Conservation (phyloP, 2,113 vertebrate genomes). For the Neodon shergylaensis region DNA sequence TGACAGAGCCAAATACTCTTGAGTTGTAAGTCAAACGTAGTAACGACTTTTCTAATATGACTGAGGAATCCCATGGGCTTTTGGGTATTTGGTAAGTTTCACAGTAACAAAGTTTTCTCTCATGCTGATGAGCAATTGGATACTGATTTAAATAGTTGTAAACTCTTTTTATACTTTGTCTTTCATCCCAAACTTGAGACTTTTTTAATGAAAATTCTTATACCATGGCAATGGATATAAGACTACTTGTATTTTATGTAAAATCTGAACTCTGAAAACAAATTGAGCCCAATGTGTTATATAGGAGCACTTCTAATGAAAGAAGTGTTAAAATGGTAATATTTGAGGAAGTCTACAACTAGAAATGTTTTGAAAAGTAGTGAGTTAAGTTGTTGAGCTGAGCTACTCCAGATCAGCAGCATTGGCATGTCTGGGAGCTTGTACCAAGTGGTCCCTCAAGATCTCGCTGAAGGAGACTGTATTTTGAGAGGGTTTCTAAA, state of each 20-base stretch:
- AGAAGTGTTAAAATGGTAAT: conserved; percentile 19
- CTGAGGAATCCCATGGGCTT: background rate
- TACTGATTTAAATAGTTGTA: background rate
- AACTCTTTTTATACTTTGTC: conserved; percentile 45
- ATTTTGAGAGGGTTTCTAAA: background rate
- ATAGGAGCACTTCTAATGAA: background rate
- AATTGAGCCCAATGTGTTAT: background rate
- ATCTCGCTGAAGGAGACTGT: background rate
- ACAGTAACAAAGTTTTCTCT: background rate
- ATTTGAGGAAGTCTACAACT: background rate
- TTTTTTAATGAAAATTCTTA: conserved; percentile 29
- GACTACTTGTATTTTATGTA: conserved; percentile 28
- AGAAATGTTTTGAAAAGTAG: conserved; percentile 18
- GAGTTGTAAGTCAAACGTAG: conserved; percentile 40
- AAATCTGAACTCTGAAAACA: conserved; percentile 35
- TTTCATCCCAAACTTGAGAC: conserved; percentile 14
- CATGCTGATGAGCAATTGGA: background rate
- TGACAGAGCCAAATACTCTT: conserved; percentile 36
- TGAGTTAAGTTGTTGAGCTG: background rate
- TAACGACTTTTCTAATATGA: background rate
- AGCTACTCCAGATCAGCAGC: background rate
- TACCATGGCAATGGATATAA: conserved; percentile 8
- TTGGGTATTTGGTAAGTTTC: background rate
- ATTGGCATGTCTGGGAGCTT: background rate
- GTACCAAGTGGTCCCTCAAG: background rate